phyloP scores from a whole-genome alignment of 2,113 vertebrate species.

The Prionailurus bengalensis region DNA sequence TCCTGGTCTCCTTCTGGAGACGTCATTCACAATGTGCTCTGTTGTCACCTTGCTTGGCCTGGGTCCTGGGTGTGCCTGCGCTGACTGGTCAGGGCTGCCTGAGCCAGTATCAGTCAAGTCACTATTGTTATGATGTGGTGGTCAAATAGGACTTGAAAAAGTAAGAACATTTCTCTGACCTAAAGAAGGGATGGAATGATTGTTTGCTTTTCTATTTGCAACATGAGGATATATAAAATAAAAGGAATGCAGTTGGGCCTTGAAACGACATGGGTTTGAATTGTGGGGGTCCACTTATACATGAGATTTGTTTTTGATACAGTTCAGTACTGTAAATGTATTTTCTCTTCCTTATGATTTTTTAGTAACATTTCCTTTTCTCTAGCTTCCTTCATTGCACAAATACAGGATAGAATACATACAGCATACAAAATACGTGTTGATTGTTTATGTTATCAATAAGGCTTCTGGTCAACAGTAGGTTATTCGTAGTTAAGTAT shows the following conservation, averaged over 20 bases:
- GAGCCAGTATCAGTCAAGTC: accelerated
- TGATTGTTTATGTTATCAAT: not conserved
- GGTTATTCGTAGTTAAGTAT: not conserved
- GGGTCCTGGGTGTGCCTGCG: not conserved
- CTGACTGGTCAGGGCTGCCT: not conserved
- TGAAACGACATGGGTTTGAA: not conserved
- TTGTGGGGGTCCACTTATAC: not conserved
- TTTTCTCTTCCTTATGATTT: not conserved
- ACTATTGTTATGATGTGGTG: accelerated
- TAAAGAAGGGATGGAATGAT: not conserved
- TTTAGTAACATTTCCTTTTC: not conserved
- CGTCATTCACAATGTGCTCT: accelerated
- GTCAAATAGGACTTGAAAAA: not conserved
- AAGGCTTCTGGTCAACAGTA: not conserved
- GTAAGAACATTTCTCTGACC: not conserved
- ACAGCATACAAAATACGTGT: not conserved
- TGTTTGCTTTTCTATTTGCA: not conserved
- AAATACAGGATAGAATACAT: not conserved
- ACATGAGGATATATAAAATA: not conserved
- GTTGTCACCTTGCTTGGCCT: too few relatives aligned
- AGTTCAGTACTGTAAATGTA: not conserved
- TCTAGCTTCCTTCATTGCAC: not conserved
- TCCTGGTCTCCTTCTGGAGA: too few relatives aligned
- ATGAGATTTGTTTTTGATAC: not conserved
- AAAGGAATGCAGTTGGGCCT: not conserved